These are phyloP conservation scores for Emmelina monodactyla DNA, from an alignment of 2,888 invertebrate genomes.

Conservation along the genomic window DNA sequence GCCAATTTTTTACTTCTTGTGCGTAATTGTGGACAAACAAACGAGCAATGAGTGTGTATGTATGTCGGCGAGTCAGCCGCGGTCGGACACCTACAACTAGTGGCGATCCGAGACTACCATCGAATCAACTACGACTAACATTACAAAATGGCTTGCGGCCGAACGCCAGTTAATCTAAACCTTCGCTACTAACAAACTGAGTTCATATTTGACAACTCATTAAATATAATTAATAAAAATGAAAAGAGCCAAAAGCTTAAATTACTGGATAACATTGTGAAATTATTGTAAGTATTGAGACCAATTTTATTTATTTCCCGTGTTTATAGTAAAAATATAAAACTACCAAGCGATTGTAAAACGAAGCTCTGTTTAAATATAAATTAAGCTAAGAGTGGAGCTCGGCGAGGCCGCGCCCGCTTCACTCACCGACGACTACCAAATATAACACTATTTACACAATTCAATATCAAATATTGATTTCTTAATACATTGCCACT, in stretches of 20 bases:
- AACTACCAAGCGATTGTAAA: neutral
- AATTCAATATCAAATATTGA: neutral
- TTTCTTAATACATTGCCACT: too few species aligned
- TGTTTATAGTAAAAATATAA: neutral
- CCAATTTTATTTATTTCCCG: neutral
- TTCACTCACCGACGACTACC: neutral
- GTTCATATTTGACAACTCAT: neutral
- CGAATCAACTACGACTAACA: slow-evolving; percentile 23
- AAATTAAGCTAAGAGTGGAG: neutral
- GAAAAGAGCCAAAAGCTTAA: neutral
- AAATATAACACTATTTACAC: neutral
- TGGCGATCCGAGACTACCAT: slow-evolving; percentile 25
- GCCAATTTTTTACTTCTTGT: slow-evolving; percentile 2
- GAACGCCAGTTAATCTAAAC: slow-evolving; percentile 3
- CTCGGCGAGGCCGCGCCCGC: neutral
- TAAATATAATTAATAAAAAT: slow-evolving; percentile 18
- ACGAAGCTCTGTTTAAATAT: neutral
- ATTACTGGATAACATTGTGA: neutral
- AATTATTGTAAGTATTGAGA: neutral
- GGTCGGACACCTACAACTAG: too few species aligned
- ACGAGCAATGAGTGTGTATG: too few species aligned
- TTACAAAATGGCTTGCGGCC: slow-evolving; percentile 23
- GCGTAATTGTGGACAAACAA: too few species aligned
- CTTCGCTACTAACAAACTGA: neutral
- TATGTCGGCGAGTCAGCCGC: too few species aligned